Percentiles rank a stretch among this genome's conserved stretches.
phyloP scores from a whole-genome alignment of 1,140 invertebrate species.

The Brachionus calyciflorus region DNA sequence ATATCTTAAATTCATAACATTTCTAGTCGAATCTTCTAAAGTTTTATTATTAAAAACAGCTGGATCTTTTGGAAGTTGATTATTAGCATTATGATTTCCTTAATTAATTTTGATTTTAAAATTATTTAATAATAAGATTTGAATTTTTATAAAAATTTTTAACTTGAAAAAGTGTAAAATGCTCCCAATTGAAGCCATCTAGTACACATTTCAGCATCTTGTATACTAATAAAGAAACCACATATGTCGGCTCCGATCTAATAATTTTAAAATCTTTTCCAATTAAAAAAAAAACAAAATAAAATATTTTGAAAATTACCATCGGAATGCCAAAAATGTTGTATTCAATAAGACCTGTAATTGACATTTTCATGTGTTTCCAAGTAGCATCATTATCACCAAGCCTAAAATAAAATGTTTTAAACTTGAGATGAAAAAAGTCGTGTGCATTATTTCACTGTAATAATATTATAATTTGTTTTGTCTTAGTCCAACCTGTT shows the following conservation, averaged over 20 bases:
- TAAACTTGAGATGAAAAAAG: too few species aligned
- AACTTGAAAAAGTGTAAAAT: conserved; percentile 59
- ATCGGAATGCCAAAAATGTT: conserved; percentile 67
- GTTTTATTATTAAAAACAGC: conserved; percentile 40
- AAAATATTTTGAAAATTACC: conserved; percentile 82
- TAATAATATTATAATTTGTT: too few species aligned
- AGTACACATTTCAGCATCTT: conserved; percentile 60
- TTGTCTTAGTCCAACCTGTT: too few species aligned
- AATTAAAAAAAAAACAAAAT: conserved; percentile 75
- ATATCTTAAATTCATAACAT: conserved; percentile 70
- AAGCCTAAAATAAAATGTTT: conserved; percentile 56
- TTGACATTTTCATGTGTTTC: conserved; percentile 56
- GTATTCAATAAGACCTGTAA: conserved; percentile 52
- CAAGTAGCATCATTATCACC: conserved; percentile 64
- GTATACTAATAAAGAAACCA: conserved; percentile 67
- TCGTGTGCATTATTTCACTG: too few species aligned
- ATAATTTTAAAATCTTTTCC: conserved; percentile 53
- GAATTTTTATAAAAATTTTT: conserved; percentile 14
- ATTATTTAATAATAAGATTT: neutral
- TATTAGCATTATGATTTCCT: conserved; percentile 55
- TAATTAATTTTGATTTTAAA: neutral
- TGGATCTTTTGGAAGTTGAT: conserved; percentile 53
- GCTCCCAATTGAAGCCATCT: conserved; percentile 66
- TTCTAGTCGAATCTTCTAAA: conserved; percentile 52
- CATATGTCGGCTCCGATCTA: conserved; percentile 75